Conservation (phyloP, 2,797 vertebrate genomes). For the Xiphorhynchus erythropygius region DNA sequence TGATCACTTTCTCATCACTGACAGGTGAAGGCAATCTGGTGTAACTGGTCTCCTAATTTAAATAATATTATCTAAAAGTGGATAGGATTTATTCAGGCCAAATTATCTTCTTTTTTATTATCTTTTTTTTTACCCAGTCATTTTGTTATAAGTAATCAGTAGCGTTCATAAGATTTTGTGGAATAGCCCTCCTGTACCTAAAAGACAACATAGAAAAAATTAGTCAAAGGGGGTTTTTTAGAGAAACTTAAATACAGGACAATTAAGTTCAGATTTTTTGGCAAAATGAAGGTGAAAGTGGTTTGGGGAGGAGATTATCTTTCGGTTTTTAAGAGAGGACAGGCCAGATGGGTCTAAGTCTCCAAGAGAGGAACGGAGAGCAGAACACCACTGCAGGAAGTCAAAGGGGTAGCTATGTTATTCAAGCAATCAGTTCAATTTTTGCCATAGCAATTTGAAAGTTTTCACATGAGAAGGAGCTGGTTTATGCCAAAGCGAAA, state of each 20-base stretch:
- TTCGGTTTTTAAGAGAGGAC: background rate
- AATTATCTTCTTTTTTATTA: background rate
- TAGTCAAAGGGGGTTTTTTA: fast-evolving
- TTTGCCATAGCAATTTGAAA: background rate
- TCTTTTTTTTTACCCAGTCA: no score
- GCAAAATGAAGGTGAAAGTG: background rate
- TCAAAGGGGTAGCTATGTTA: background rate
- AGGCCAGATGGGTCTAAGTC: background rate
- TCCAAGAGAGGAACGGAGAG: background rate
- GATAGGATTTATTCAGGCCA: background rate
- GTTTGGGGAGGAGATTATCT: background rate
- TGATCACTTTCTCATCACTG: background rate
- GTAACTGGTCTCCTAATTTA: background rate
- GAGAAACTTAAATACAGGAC: background rate
- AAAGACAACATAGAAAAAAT: background rate
- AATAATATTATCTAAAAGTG: background rate
- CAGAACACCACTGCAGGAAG: background rate
- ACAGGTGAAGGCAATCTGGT: background rate
- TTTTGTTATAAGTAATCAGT: background rate
- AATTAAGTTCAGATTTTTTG: background rate
- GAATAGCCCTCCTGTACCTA: background rate
- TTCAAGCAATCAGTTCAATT: background rate
- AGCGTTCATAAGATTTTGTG: background rate
- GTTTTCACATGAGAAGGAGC: background rate
- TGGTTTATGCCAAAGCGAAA: background rate